Base-by-base conservation (phyloP, 1,140 invertebrate species). In the Cydia pomonella region DNA sequence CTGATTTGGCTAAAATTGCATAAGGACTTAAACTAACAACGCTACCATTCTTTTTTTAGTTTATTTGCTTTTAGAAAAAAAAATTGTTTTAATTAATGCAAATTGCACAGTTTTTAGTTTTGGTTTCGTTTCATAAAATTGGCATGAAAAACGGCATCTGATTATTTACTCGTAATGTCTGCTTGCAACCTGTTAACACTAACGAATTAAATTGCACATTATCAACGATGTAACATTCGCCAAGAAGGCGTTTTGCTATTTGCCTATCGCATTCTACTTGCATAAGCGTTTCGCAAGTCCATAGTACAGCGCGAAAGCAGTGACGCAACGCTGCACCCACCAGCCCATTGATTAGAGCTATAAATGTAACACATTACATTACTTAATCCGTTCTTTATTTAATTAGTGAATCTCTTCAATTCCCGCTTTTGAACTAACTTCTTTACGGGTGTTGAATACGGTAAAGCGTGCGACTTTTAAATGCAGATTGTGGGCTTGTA, bases 231-330 rank as follows among this genome's bases (percentile, higher is more conserved):
- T 77, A 80, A 80, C 66, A 75, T 73, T 77, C 75, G 75, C 72
- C 79, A 80, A 72, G 53, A 80, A 72, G 21, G 53, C 18, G 53
- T 59, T 59, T 23, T 59, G 76, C 71, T 82, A 82, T 84, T 85
- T 82, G 78, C 84, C 64, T 85, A 87, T 85, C 79, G 83, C 79
- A 81, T 81, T 82, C 80, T 84, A 78, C 77, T 85, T 90, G 87
- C 90, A 91, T 90, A 90, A 92, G 85, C 76, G 77, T 84, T 92
- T 92, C 88, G 87, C 86, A 92, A 92, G 77, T 84, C 76, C 75
- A 73, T 79, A 83, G 82, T 82, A 81, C 85, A 79, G 80, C 83
- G 85, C 85, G 87, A 91, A 91, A 90, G 89, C 81, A 74, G 73
- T 92, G 87, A 92, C 84, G 89, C 84, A 92, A 92, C 77, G 38